Conservation (phyloP, 2,113 vertebrate species). For the Notechis scutatus region DNA sequence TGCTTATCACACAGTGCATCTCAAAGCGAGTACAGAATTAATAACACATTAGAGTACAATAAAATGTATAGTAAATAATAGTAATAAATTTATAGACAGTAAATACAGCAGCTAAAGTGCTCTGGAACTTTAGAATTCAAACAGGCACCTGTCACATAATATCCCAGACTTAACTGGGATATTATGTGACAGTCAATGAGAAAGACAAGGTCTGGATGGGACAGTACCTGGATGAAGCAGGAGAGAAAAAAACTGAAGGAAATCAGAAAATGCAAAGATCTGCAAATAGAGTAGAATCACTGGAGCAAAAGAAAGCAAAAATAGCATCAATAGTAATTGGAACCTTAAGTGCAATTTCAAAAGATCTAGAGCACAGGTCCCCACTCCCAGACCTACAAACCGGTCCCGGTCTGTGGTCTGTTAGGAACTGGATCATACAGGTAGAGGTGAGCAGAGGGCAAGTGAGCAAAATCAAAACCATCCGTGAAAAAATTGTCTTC, state of each 20-base stretch:
- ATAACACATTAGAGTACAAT: not conserved
- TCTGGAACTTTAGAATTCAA: not conserved
- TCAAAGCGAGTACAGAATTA: not conserved
- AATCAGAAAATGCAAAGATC: not conserved
- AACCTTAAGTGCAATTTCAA: not conserved
- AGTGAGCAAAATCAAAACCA: not conserved
- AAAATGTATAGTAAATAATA: not conserved
- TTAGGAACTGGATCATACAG: not conserved
- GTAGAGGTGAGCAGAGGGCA: not conserved
- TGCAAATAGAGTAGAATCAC: not conserved
- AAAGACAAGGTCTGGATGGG: not conserved
- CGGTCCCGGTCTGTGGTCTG: too few species aligned
- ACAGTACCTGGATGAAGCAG: not conserved
- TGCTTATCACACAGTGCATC: not conserved
- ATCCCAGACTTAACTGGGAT: not conserved
- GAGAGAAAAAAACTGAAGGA: not conserved
- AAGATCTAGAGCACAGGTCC: not conserved
- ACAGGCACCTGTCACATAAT: not conserved
- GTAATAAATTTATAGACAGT: too few species aligned
- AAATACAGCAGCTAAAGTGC: not conserved
- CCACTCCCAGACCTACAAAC: not conserved
- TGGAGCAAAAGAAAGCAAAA: not conserved
- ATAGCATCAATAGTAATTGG: not conserved
- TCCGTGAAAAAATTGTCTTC: not conserved
- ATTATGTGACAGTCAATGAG: not conserved